Conservation (phyloP, 2,888 invertebrate species). For the Machimus atricapillus region DNA sequence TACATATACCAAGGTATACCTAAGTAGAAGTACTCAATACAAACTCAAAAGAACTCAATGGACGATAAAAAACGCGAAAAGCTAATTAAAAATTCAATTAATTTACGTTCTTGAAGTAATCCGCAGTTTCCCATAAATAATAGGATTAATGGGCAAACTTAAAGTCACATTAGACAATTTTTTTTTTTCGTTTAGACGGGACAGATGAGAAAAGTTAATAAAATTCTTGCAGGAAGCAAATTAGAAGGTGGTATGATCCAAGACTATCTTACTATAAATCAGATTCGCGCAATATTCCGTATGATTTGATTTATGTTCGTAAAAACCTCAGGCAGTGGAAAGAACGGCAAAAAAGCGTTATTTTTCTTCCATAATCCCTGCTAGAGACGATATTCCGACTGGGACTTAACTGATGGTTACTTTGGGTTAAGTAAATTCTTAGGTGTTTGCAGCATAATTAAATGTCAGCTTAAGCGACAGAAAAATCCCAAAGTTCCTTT, state of each 20-base stretch:
- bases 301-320: slow-evolving; percentile 33
- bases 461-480: slow-evolving; percentile 44
- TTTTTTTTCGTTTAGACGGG: neutral
- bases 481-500: slow-evolving; percentile 42
- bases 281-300: slow-evolving; percentile 27
- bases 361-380: slow-evolving; percentile 33
- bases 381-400: slow-evolving; percentile 11
- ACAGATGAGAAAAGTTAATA: slow-evolving; percentile 18
- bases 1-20: no score
- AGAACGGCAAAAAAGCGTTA: neutral
- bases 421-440: slow-evolving; percentile 24
- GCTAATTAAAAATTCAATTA: slow-evolving; percentile 15
- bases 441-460: slow-evolving; percentile 42
- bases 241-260: slow-evolving; percentile 5
- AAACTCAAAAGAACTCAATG: no score
- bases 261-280: slow-evolving; percentile 24
- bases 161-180: slow-evolving; percentile 4
- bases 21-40: no score
- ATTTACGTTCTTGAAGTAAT: neutral
- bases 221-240: neutral
- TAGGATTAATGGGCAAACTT: slow-evolving; percentile 20
- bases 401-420: slow-evolving; percentile 10
- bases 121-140: neutral
- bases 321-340: slow-evolving; percentile 3
- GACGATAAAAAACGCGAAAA: neutral